Evolutionary conservation across 2,888 invertebrate genomes (phyloP).

Genomic region (Fabriciana adippe): DNA sequence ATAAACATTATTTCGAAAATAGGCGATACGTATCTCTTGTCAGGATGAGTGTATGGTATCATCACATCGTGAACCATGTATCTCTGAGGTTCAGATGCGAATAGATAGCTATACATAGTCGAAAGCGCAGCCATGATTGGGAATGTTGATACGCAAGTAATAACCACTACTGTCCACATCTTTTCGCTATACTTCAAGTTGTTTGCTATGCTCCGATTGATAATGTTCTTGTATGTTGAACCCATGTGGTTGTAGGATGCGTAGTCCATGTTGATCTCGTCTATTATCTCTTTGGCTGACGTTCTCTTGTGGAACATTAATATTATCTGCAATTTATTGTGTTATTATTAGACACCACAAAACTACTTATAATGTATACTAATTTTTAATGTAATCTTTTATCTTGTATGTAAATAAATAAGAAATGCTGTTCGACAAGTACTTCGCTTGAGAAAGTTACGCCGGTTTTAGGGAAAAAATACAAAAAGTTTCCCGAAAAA

Average conservation of each 20-base stretch:
- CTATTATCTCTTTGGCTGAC: slow-evolving; percentile 44
- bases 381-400: neutral
- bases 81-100: slow-evolving; percentile 45
- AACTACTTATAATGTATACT: neutral
- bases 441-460: no score
- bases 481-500: no score
- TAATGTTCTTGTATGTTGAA: slow-evolving; percentile 40
- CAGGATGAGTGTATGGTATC: slow-evolving; percentile 47
- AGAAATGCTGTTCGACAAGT: no score
- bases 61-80: slow-evolving; percentile 62
- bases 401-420: no score
- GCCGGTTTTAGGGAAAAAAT: neutral
- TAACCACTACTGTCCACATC: slow-evolving; percentile 50
- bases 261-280: slow-evolving; percentile 57
- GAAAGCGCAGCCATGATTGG: slow-evolving; percentile 50
- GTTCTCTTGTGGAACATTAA: slow-evolving; percentile 46
- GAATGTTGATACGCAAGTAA: slow-evolving; percentile 48
- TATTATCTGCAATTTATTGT: slow-evolving; percentile 48
- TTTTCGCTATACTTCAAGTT: slow-evolving; percentile 51
- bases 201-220: slow-evolving; percentile 41
- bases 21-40: slow-evolving; percentile 51
- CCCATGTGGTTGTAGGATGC: slow-evolving; percentile 44
- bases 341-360: slow-evolving; percentile 51
- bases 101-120: slow-evolving; percentile 49
- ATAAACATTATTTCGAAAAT: slow-evolving; percentile 55